Conservation (phyloP, 2,888 invertebrate genomes). For the Acleris sparsana region DNA sequence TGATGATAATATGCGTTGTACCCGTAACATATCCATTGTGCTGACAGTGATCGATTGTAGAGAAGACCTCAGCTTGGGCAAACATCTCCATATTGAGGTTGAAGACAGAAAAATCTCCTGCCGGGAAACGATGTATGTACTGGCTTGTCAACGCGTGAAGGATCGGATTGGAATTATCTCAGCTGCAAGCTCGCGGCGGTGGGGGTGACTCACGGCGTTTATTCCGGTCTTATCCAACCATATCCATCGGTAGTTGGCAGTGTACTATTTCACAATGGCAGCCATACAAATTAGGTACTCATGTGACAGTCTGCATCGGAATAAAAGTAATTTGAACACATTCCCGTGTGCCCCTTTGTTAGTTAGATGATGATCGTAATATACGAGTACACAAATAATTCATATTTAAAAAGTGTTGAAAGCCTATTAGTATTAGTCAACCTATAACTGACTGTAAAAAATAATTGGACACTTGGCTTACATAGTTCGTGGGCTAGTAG, state of each 20-base stretch:
- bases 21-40: conserved; percentile 49
- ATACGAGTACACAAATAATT: neutral
- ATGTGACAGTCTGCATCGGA: too few relatives aligned
- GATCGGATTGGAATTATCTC: conserved; percentile 33
- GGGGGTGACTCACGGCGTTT: too few relatives aligned
- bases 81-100: conserved; percentile 62
- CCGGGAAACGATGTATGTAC: conserved; percentile 33
- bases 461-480: conserved; percentile 3
- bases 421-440: too few relatives aligned
- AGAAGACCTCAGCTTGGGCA: conserved; percentile 71
- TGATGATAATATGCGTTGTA: conserved; percentile 64
- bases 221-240: too few relatives aligned
- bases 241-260: too few relatives aligned
- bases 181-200: conserved; percentile 6
- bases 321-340: too few relatives aligned
- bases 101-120: conserved; percentile 62
- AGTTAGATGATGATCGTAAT: neutral
- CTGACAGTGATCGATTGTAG: conserved; percentile 79
- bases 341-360: too few relatives aligned
- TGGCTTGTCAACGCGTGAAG: conserved; percentile 29
- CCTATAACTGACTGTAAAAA: too few relatives aligned
- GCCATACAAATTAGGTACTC: too few relatives aligned
- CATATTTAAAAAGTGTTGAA: conserved; percentile 1
- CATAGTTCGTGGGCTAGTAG: conserved; percentile 16
- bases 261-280: neutral